Base-by-base conservation (phyloP, 2,797 vertebrate genomes). In the Esox masquinongy region DNA sequence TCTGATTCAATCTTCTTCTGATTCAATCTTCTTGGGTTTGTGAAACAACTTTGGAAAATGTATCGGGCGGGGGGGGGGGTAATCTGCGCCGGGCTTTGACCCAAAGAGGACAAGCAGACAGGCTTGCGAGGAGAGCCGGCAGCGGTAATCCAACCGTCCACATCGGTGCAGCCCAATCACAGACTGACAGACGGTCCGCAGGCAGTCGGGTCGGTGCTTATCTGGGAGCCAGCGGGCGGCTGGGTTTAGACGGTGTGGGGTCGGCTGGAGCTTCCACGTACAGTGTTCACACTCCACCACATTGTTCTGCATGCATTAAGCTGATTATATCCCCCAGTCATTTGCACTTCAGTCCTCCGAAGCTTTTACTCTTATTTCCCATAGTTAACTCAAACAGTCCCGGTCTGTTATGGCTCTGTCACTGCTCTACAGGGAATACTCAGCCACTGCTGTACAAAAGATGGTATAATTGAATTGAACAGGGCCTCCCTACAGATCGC, bases 201-300 rank as follows among this genome's bases (percentile, higher is more conserved):
- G 29, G 4, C 14, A 67, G 64, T 11, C 64, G 14, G 14, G 64
- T 14, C 14, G 16, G 64, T 31, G 1, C 84, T 88, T 87, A 86
- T 91, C 87, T 87, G 50, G 74, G 68, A 74, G 68, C 75, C 85
- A 87, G 84, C 56, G 24, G 56, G n/a, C 22, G 11, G 83, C 83
- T 82, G 78, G 79, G 81, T 77, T 1, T 24, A 61, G 56, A 61
- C n/a, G 69, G 75, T 61, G 22, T 47, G 36, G 36, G 70, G 43
- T 29, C 22, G 29, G 49, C 22, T 31, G 24, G 69, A 75, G 79
- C 77, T 68, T 76, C 72, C 64, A 73, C 78, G 43, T 77, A 29
- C 79, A 82, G 53, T 69, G 51, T 78, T 79, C 81, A 79, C 75
- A 51, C 66, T 64, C 79, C 67, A 39, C 68, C 70, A 26, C 29